A percentile compares a stretch with the other conserved stretches of the same genome.
phyloP scores from a whole-genome alignment of 2,113 vertebrate genomes.

The Chiloscyllium plagiosum region DNA sequence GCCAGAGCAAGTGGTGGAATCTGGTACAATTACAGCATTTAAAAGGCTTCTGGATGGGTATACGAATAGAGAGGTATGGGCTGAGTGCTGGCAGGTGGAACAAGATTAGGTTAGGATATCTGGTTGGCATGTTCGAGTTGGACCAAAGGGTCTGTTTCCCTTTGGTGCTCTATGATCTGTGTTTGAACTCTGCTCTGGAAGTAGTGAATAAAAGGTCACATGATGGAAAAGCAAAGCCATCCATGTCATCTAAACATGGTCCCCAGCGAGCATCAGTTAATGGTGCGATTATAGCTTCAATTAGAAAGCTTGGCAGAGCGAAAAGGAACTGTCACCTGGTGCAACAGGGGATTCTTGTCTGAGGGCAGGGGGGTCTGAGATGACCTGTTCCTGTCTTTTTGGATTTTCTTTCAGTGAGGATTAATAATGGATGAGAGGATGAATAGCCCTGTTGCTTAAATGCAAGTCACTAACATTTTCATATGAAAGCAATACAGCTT shows the following conservation, averaged over 20 bases:
- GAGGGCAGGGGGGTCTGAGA: not conserved
- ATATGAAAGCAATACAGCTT: not conserved
- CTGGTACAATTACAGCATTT: no score
- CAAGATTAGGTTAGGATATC: no score
- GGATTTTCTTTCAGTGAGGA: not conserved
- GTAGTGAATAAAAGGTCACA: conserved; percentile 4
- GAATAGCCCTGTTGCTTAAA: not conserved
- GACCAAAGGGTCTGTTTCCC: no score
- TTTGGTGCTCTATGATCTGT: not conserved
- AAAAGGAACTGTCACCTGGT: not conserved
- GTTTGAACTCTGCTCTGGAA: not conserved
- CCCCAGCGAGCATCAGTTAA: not conserved
- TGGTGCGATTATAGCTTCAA: not conserved
- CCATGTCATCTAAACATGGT: not conserved
- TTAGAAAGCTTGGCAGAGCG: not conserved
- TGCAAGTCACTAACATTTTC: not conserved
- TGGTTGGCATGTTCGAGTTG: no score
- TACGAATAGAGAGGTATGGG: no score
- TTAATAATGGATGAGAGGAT: not conserved
- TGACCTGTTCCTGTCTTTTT: not conserved
- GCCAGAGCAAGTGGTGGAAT: no score
- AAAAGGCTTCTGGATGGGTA: no score
- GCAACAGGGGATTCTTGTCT: not conserved
- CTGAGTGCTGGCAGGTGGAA: no score
- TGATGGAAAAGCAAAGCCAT: not conserved